Percentiles rank a stretch among this genome's conserved stretches.
phyloP scores from a whole-genome alignment of 2,888 invertebrate genomes.

The Petrolisthes manimaculis region DNA sequence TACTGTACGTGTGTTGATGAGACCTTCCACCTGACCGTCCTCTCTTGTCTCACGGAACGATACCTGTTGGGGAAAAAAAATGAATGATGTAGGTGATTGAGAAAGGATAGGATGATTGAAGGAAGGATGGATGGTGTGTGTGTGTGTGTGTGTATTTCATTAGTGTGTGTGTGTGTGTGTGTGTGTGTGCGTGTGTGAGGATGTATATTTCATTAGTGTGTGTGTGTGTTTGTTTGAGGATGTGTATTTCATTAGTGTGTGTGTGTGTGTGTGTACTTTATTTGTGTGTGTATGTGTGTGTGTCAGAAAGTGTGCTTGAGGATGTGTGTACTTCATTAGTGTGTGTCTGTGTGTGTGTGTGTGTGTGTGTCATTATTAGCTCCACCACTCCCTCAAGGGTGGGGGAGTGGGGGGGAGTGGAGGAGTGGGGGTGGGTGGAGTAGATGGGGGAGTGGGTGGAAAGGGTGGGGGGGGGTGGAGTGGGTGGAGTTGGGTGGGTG shows the following conservation, averaged over 20 bases:
- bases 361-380: not conserved
- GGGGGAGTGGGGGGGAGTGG: not conserved
- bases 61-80: conserved; percentile 33
- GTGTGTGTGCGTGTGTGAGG: not conserved
- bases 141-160: not conserved
- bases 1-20: conserved; percentile 82
- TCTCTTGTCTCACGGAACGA: conserved; percentile 52
- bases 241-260: not conserved
- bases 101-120: no score
- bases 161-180: not conserved
- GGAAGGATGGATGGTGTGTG: not conserved
- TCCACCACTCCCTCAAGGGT: not conserved
- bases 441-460: no score
- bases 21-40: conserved; percentile 67
- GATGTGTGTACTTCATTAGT: not conserved
- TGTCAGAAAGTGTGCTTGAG: not conserved
- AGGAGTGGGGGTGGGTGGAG: not conserved
- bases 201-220: not conserved
- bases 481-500: no score
- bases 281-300: not conserved
- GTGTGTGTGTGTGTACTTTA: not conserved
- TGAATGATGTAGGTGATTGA: not conserved
- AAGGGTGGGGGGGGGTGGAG: no score
- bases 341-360: not conserved
- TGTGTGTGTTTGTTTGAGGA: not conserved